These are phyloP conservation scores for Bambusicola thoracicus DNA, from an alignment of 2,113 vertebrate genomes.

Conservation along the genomic window DNA sequence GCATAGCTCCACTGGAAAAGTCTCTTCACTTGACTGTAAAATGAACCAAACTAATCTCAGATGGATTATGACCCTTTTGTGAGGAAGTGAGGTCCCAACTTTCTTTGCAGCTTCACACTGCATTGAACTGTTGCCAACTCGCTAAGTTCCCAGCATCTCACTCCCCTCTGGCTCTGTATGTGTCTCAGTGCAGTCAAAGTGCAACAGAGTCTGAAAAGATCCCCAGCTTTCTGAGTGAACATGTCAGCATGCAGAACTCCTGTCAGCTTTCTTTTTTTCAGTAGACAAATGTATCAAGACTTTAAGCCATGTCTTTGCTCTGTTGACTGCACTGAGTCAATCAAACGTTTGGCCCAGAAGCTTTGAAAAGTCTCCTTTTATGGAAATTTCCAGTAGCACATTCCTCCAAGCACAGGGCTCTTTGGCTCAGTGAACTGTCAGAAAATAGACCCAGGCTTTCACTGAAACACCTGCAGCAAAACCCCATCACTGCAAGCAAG, in stretches of 20 bases:
- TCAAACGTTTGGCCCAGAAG: not conserved
- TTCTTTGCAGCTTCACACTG: not conserved
- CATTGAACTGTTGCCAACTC: not conserved
- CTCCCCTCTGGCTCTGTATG: not conserved
- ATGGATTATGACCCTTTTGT: not conserved
- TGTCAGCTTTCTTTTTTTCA: not conserved
- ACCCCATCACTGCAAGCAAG: not conserved
- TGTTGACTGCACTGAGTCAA: slow-evolving; percentile 1
- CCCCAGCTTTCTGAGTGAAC: not conserved
- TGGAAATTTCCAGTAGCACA: not conserved
- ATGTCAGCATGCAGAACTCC: not conserved
- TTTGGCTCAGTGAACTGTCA: not conserved
- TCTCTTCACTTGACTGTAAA: not conserved
- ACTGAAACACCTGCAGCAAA: slow-evolving; percentile 23
- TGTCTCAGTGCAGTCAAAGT: not conserved
- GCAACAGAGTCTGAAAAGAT: slow-evolving; percentile 14
- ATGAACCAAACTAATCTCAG: not conserved
- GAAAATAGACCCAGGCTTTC: slow-evolving; percentile 19
- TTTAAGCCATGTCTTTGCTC: slow-evolving; percentile 22
- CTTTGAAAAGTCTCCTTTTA: not conserved
- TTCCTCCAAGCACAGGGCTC: not conserved
- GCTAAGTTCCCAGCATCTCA: rapidly evolving
- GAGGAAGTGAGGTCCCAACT: not conserved
- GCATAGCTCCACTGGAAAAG: not conserved
- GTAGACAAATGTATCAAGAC: slow-evolving; percentile 8